These are phyloP conservation scores for Suncus etruscus DNA, from an alignment of 2,113 vertebrate species.

Conservation along the genomic window DNA sequence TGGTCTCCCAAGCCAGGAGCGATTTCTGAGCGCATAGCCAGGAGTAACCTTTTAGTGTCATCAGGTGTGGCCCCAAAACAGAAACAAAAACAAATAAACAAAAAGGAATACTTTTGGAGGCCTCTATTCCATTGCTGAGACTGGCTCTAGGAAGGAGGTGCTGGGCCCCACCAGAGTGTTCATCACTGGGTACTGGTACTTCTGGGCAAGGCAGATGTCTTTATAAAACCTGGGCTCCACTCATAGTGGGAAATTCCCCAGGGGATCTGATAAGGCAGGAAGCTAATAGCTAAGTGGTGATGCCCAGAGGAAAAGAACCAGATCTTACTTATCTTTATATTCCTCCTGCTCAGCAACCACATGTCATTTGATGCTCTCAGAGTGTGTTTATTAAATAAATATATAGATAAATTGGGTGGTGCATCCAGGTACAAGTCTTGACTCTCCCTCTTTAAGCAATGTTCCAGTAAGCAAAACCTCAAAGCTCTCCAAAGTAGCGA, in stretches of 20 bases:
- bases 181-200: not conserved
- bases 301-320: not conserved
- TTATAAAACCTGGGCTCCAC: no score
- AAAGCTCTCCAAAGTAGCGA: not conserved
- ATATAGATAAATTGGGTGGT: constrained; percentile 19
- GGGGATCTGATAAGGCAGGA: not conserved
- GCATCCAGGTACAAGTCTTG: not conserved
- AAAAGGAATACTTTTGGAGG: no score
- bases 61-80: no score
- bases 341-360: not conserved
- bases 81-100: no score
- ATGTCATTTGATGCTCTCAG: not conserved
- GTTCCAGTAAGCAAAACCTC: not conserved
- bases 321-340: not conserved
- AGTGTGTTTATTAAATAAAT: not conserved
- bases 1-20: no score
- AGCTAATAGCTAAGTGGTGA: not conserved
- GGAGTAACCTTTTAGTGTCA: no score
- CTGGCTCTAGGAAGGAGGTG: not conserved
- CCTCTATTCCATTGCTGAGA: not conserved
- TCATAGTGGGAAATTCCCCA: no score
- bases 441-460: no score
- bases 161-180: not conserved
- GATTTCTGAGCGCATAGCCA: no score
- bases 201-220: not conserved